These are phyloP conservation scores for Beris chalybata DNA, from an alignment of 2,888 invertebrate species.

Conservation along the genomic window DNA sequence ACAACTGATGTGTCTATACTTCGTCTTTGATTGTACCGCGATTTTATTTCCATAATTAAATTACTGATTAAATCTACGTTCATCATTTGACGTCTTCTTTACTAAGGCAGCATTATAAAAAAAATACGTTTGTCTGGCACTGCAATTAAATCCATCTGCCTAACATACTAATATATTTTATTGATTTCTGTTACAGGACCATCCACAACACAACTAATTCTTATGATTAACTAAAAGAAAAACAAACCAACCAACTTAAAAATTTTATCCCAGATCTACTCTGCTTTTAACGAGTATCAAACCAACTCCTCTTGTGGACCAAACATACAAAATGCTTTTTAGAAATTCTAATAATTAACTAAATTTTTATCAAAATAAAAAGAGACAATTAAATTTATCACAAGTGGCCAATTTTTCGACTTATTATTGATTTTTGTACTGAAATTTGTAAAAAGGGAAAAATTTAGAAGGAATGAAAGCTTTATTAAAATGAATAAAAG, in stretches of 20 bases:
- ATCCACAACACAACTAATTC: slow-evolving; percentile 33
- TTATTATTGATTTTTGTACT: slow-evolving; percentile 5
- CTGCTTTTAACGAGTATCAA: background rate
- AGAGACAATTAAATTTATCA: slow-evolving; percentile 12
- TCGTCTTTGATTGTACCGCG: no score
- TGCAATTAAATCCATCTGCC: background rate
- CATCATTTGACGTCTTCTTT: no score
- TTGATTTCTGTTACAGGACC: slow-evolving; percentile 34
- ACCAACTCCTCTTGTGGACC: slow-evolving; percentile 19
- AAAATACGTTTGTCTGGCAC: slow-evolving; percentile 7
- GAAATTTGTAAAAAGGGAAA: background rate
- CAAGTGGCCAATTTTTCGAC: slow-evolving; percentile 28
- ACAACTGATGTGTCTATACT: no score
- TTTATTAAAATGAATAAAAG: slow-evolving; percentile 18
- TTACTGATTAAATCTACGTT: no score
- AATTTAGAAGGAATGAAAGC: slow-evolving; percentile 7
- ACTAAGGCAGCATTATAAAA: no score
- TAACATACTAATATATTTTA: slow-evolving; percentile 2
- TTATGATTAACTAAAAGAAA: slow-evolving; percentile 34
- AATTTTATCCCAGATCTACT: background rate
- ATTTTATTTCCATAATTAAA: no score
- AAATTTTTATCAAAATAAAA: background rate
- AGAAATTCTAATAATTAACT: background rate
- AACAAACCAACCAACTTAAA: slow-evolving; percentile 6
- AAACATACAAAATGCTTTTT: background rate